Evolutionary conservation across 2,113 vertebrate species (phyloP), one percentile per base, ranked within the genome.

Genomic region (Sapajus apella): DNA sequence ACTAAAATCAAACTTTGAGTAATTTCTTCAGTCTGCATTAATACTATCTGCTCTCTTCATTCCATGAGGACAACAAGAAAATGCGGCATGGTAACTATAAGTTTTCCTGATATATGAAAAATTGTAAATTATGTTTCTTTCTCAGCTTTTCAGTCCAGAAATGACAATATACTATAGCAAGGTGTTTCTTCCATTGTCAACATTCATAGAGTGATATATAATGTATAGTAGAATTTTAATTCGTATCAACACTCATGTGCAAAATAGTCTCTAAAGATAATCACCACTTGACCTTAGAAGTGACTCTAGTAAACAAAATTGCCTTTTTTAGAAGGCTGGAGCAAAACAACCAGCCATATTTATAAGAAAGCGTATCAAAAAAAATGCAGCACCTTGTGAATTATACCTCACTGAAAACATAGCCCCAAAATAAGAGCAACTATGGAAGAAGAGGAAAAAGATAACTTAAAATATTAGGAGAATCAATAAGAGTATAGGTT

Each of bases 1-100:
- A 98, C 94, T 98, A 80, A 98, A 98, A 97, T 90, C 88, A 97
- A 92, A 84, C 97, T 96, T 97, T 96, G 97, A 96, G 94, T 73
- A 92, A 96, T 75, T 94, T 98, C 80, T 73, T 97, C 79, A 97
- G 94, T 94, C 83, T 95, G 80, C 97, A 97, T 93, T 97, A 97
- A 98, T 80, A 97, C 94, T 96, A 96, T 96, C 83, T 98, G 79
- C 95, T 98, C 96, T 95, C 94, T 90, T 97, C 80, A 97, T 96
- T 80, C 95, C 91, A 95, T 97, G 96, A 98, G 97, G 98, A 97
- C 96, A 96, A 77, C 72, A 95, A 97, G 77, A 2, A 97, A 97
- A 96, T 81, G 77, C 0, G 25, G 79, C 86, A 96, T 58, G 97
- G 75, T 86, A 95, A 94, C 94, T 96, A 86, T 40, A 97, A 97